Evolutionary conservation across 2,797 vertebrate genomes (phyloP).

Genomic region (Sebastes itinus): DNA sequence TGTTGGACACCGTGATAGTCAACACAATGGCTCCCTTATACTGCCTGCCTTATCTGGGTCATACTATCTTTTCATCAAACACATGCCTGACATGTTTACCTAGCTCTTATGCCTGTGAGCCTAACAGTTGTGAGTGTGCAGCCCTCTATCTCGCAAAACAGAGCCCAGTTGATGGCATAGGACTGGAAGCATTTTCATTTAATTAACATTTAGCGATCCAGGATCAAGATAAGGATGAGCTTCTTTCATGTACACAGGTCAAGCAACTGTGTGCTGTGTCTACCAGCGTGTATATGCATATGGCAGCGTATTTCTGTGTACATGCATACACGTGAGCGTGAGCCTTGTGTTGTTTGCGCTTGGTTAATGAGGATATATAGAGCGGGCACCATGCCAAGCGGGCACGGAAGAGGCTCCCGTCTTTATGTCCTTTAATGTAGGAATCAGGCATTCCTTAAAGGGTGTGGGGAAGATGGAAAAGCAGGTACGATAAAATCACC

Average conservation of each 20-base stretch:
- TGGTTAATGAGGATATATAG: slow-evolving; percentile 70
- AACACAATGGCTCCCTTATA: slow-evolving; percentile 48
- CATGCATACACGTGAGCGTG: slow-evolving; percentile 29
- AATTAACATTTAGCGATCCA: slow-evolving; percentile 15
- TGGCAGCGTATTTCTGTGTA: slow-evolving; percentile 32
- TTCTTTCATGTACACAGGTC: slow-evolving; percentile 8
- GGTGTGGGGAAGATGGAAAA: slow-evolving; percentile 41
- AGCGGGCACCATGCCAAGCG: slow-evolving; percentile 61
- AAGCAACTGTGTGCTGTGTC: slow-evolving; percentile 12
- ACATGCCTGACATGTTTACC: slow-evolving; percentile 42
- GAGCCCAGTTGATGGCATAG: slow-evolving; percentile 7
- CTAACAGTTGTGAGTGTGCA: slow-evolving; percentile 2
- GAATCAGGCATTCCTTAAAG: slow-evolving; percentile 51
- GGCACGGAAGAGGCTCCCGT: slow-evolving; percentile 46
- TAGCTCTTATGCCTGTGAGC: not conserved
- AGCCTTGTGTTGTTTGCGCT: slow-evolving; percentile 43
- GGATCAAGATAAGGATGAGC: slow-evolving; percentile 10
- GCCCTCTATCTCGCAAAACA: slow-evolving; percentile 6
- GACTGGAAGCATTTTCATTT: slow-evolving; percentile 25
- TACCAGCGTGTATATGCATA: slow-evolving; percentile 20
- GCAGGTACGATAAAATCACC: slow-evolving; percentile 50
- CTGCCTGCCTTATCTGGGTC: slow-evolving; percentile 41
- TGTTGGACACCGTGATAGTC: slow-evolving; percentile 14
- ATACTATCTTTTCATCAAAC: slow-evolving; percentile 50
- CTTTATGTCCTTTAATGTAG: slow-evolving; percentile 52